Evolutionary conservation across 2,113 vertebrate species (phyloP).

Genomic region (Lota lota): DNA sequence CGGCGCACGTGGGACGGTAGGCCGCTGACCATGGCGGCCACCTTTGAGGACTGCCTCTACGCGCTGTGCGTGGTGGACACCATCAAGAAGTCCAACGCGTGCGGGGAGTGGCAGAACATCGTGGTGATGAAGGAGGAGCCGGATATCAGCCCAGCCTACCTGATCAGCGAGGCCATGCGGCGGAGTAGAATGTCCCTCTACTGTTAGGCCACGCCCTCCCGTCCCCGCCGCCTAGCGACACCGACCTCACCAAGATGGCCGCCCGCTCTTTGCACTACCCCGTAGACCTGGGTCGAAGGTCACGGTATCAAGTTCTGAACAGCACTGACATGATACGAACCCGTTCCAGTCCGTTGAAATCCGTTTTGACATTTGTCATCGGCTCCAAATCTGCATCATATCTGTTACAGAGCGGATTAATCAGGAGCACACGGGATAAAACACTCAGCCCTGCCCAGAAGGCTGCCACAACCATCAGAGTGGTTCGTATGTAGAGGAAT

Average conservation of each 20-base stretch:
- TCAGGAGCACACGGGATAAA: not conserved
- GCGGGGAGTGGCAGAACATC: constrained; percentile 97
- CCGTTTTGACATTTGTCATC: too few species aligned
- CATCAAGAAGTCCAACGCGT: constrained; percentile 94
- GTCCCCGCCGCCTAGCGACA: not conserved
- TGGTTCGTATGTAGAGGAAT: not conserved
- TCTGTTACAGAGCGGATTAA: not conserved
- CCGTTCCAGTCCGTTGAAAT: too few species aligned
- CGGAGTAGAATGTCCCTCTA: constrained; percentile 95
- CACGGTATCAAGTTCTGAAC: not conserved
- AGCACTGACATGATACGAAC: not conserved
- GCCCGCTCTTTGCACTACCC: not conserved
- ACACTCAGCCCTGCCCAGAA: not conserved
- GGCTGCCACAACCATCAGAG: not conserved
- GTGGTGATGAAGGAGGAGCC: constrained; percentile 95
- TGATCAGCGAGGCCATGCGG: constrained; percentile 98
- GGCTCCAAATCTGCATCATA: too few species aligned
- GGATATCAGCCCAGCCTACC: constrained; percentile 90
- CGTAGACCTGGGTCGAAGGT: not conserved
- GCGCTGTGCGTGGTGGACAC: constrained; percentile 96
- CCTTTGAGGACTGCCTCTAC: constrained; percentile 97
- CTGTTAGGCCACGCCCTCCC: constrained; percentile 74
- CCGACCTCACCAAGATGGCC: not conserved
- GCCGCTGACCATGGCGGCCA: constrained; percentile 96
- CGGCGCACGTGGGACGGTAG: constrained; percentile 92